Percentiles rank a stretch among this genome's conserved stretches.
These are phyloP conservation scores for Embidobia sp. DNA, from an alignment of 2,888 invertebrate species.

Conservation along the genomic window DNA sequence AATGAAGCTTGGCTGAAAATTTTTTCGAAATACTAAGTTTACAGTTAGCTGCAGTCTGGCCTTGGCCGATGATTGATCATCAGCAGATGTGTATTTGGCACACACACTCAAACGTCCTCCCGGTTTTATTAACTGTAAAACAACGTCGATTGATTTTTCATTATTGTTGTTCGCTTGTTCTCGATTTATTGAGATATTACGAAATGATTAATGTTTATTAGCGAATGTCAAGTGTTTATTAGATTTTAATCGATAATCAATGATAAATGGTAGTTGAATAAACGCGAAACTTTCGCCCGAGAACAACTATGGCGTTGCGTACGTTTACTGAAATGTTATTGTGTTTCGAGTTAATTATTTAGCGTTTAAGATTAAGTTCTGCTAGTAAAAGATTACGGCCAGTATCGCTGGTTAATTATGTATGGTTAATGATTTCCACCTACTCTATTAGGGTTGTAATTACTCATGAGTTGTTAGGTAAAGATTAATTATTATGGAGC, in stretches of 20 bases:
- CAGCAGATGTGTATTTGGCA: neutral
- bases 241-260: slow-evolving; percentile 41
- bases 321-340: slow-evolving; percentile 15
- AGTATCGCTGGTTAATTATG: slow-evolving; percentile 26
- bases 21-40: neutral
- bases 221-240: slow-evolving; percentile 47
- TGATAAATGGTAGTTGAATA: slow-evolving; percentile 33
- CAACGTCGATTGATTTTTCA: slow-evolving; percentile 26
- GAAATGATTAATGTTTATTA: slow-evolving; percentile 48
- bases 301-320: slow-evolving; percentile 7
- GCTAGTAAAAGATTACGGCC: slow-evolving; percentile 10
- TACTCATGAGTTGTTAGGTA: slow-evolving; percentile 12
- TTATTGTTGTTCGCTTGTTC: slow-evolving; percentile 27
- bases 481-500: slow-evolving; percentile 21
- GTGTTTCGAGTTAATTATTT: slow-evolving; percentile 23
- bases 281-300: slow-evolving; percentile 8
- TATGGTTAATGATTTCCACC: slow-evolving; percentile 24
- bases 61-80: slow-evolving; percentile 21
- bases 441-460: neutral
- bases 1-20: neutral
- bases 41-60: slow-evolving; percentile 8
- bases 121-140: slow-evolving; percentile 27
- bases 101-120: neutral
- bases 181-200: slow-evolving; percentile 44
- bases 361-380: slow-evolving; percentile 18